These are phyloP conservation scores for Marisa cornuarietis DNA, from an alignment of 1,140 invertebrate species.

Conservation along the genomic window DNA sequence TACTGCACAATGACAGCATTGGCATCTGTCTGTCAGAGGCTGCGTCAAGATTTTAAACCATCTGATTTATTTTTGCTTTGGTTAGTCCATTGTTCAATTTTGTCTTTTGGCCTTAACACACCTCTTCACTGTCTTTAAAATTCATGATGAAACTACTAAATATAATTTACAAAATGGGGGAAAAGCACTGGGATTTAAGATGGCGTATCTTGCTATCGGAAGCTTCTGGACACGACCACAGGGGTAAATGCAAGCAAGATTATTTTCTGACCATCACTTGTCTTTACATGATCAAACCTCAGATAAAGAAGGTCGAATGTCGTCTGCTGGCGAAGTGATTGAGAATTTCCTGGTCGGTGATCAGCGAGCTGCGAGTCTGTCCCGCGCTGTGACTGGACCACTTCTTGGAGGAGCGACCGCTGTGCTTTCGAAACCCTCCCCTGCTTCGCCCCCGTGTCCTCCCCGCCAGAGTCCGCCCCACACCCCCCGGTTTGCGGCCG, in stretches of 20 bases:
- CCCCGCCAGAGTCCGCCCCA: constrained; percentile 25
- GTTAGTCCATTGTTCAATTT: too few relatives aligned
- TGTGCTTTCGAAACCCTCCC: neutral
- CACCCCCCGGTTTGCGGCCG: constrained; percentile 23
- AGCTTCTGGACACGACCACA: neutral
- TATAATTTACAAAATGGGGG: neutral
- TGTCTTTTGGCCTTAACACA: too few relatives aligned
- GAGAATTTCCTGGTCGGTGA: constrained; percentile 38
- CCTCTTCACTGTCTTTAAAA: neutral
- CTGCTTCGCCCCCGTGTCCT: constrained; percentile 13
- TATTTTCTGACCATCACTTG: too few relatives aligned
- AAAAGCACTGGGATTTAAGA: neutral
- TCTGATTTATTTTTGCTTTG: too few relatives aligned
- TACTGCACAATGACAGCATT: too few relatives aligned
- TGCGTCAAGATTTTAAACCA: too few relatives aligned
- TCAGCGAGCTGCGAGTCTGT: constrained; percentile 28
- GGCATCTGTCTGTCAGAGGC: too few relatives aligned
- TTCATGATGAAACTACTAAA: neutral
- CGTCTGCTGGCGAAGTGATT: constrained; percentile 36
- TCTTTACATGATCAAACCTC: neutral
- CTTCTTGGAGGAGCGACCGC: constrained; percentile 7
- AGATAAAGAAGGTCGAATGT: constrained; percentile 42
- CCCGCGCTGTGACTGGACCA: constrained; percentile 16
- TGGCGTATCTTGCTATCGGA: too few relatives aligned
- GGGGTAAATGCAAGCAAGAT: neutral